Base-by-base conservation (phyloP, 2,888 invertebrate genomes). In the Tryphoninae sp. region DNA sequence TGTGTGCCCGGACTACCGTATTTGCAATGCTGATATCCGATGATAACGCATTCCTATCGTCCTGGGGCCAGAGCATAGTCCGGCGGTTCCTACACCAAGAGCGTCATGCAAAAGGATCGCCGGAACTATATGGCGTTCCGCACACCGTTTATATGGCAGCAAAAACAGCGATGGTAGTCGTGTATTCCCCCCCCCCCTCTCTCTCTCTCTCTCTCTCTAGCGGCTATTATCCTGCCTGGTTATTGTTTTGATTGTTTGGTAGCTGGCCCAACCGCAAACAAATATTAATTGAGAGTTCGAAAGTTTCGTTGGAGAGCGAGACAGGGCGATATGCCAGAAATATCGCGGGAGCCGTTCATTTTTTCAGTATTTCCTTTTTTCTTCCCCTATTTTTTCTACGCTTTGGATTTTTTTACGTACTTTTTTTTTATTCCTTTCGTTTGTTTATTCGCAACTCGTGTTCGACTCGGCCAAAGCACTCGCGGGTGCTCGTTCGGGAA, bases 1-100 rank as follows among this genome's bases (percentile, higher is more conserved):
- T 86, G 84, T 86, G 84, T 85, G 84, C 84, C 76, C 73, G 80
- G 80, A 78, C 83, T 76, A 72, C 77, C 85, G 83, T 86, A 88
- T 89, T 88, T 88, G 88, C 88, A 88, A 88, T 89, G 86, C 87
- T 88, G 88, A 89, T 89, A 88, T 86, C 85, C 82, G 84, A 85
- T 88, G 89, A 89, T 89, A 88, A 88, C 87, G 85, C 88, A 89
- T 88, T 87, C 88, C 88, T 87, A 88, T 88, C 87, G 84, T 86
- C 84, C 84, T 74, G 71, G 61, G 76, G 71, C 80, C 67, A 58
- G 26, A 65, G 62, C 64, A 45, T 42, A 62, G 40, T 53, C 62
- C 26, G 19, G 61, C 59, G 61, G 40, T 51, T 51, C 7, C 53
- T 8, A 53, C 19, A 16, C 8, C 53, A 2, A 53, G 19, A 53